Conservation (phyloP, 2,113 vertebrate genomes). For the Nibea coibor region DNA sequence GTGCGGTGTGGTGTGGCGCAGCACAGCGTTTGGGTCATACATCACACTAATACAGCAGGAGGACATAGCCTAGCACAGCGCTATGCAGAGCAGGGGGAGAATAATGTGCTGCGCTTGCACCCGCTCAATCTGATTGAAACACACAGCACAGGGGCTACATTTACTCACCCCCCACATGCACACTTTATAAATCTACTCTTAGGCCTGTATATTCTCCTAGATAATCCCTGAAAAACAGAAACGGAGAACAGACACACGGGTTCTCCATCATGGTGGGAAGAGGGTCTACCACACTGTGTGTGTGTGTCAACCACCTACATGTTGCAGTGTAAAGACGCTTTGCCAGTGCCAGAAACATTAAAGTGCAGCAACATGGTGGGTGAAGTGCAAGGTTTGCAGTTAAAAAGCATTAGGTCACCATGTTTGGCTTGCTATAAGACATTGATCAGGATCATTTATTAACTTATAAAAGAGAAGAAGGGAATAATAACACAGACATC, state of each 20-base stretch:
- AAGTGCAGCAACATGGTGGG: slow-evolving; percentile 29
- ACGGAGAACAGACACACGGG: slow-evolving; percentile 51
- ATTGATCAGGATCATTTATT: slow-evolving; percentile 50
- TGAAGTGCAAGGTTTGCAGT: slow-evolving; percentile 48
- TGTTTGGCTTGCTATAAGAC: slow-evolving; percentile 36
- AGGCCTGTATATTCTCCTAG: slow-evolving; percentile 51
- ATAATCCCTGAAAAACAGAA: slow-evolving; percentile 67
- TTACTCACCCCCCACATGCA: slow-evolving; percentile 71
- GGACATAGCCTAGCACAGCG: slow-evolving; percentile 78
- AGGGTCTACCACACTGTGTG: slow-evolving; percentile 20
- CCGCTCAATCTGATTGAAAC: slow-evolving; percentile 81
- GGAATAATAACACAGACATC: slow-evolving; percentile 18
- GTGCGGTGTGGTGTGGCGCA: slow-evolving; percentile 64
- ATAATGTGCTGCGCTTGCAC: slow-evolving; percentile 82
- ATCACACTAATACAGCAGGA: slow-evolving; percentile 83
- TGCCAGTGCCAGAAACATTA: slow-evolving; percentile 35
- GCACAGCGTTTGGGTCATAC: slow-evolving; percentile 76
- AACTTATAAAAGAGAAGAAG: slow-evolving; percentile 29
- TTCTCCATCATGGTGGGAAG: slow-evolving; percentile 58
- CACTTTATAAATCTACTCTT: slow-evolving; percentile 76
- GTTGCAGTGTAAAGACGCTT: slow-evolving; percentile 28
- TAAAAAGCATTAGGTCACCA: slow-evolving; percentile 60
- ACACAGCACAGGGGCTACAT: slow-evolving; percentile 70
- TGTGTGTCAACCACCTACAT: slow-evolving; percentile 22
- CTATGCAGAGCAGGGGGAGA: slow-evolving; percentile 82